Percentiles rank a stretch among this genome's conserved stretches.
These are phyloP conservation scores for Sinosuthora webbiana DNA, from an alignment of 2,113 vertebrate species.

Conservation along the genomic window DNA sequence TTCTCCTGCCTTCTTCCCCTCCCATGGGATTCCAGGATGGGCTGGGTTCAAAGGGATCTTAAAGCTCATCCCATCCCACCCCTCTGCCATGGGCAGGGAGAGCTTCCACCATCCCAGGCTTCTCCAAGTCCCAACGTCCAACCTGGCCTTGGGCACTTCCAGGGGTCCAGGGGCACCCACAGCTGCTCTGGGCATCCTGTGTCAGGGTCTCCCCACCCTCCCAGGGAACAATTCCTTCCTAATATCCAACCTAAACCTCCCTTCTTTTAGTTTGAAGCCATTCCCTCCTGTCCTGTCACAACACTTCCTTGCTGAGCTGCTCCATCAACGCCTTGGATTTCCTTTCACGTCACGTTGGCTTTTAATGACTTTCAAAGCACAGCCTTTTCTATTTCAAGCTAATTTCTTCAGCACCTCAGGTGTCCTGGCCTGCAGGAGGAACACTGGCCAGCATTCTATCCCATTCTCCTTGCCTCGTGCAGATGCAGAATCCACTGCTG, in stretches of 20 bases:
- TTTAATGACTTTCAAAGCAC: not conserved
- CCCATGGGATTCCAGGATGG: not conserved
- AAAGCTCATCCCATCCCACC: not conserved
- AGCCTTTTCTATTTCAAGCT: not conserved
- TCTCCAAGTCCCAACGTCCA: not conserved
- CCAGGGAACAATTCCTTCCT: rapidly evolving
- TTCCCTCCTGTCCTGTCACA: not conserved
- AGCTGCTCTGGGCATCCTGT: not conserved
- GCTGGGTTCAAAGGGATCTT: not conserved
- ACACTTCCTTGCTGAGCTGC: not conserved
- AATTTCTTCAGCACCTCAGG: not conserved
- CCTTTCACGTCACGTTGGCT: rapidly evolving
- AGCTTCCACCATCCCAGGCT: rapidly evolving
- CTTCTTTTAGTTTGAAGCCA: not conserved
- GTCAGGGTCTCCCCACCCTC: not conserved
- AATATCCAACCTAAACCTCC: not conserved
- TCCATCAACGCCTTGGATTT: not conserved
- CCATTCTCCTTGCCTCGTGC: rapidly evolving
- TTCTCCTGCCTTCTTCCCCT: not conserved
- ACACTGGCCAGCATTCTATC: rapidly evolving
- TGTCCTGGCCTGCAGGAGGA: not conserved
- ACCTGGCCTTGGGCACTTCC: rapidly evolving
- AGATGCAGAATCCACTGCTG: not conserved
- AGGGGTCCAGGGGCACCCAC: not conserved
- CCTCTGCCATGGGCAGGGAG: not conserved